Percentiles rank a stretch among this genome's conserved stretches.
phyloP scores from a whole-genome alignment of 92 coral and sea anemone genomes.

The Ricordea florida region DNA sequence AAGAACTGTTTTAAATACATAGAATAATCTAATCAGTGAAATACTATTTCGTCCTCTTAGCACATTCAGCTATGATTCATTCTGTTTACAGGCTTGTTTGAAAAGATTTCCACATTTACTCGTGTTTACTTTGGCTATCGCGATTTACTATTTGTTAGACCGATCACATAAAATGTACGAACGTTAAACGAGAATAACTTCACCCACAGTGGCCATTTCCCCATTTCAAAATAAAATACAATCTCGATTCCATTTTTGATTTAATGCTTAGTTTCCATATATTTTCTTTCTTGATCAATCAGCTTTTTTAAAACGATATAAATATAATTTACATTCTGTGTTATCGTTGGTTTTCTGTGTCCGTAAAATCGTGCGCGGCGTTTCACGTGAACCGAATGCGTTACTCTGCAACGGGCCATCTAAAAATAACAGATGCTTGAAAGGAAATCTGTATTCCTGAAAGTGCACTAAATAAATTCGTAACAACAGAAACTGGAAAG shows the following conservation, averaged over 20 bases:
- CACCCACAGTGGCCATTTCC: background rate
- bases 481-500: too few relatives aligned
- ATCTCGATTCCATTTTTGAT: slow-evolving; percentile 6
- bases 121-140: background rate
- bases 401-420: too few relatives aligned
- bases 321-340: background rate
- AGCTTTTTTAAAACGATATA: slow-evolving; percentile 13
- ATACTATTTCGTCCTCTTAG: slow-evolving; percentile 3
- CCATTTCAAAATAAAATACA: background rate
- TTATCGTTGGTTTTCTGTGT: background rate
- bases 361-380: too few relatives aligned
- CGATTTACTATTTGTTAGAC: background rate
- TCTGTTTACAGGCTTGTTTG: background rate
- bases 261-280: background rate
- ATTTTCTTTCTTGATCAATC: slow-evolving; percentile 8
- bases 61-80: background rate
- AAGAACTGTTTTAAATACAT: slow-evolving; percentile 3
- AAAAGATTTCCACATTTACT: background rate
- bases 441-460: too few relatives aligned
- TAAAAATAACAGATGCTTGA: too few relatives aligned
- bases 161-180: background rate
- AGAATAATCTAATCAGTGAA: slow-evolving; percentile 13
- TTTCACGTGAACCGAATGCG: too few relatives aligned
- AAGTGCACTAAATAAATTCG: too few relatives aligned
- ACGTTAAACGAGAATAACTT: background rate